Conservation (phyloP, 2,113 vertebrate species). For the Lycaon pictus region DNA sequence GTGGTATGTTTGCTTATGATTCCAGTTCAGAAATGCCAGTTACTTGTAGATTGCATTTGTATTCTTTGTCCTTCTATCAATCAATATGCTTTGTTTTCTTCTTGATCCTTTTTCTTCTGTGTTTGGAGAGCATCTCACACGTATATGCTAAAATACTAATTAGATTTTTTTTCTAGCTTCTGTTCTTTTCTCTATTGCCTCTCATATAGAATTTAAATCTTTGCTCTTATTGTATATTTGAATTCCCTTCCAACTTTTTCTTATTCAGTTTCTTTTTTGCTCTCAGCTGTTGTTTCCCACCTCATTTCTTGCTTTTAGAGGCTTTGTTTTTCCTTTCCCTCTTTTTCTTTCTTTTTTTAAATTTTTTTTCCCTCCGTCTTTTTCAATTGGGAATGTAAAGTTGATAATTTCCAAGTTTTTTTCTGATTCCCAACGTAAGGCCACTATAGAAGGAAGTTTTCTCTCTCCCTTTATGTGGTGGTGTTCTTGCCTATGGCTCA, state of each 20-base stretch:
- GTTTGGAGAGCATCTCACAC: background rate
- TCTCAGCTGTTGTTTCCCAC: background rate
- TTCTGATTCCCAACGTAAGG: background rate
- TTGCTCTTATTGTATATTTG: background rate
- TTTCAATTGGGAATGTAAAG: background rate
- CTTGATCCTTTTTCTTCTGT: background rate
- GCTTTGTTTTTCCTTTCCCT: background rate
- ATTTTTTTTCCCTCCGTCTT: background rate
- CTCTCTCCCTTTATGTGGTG: background rate
- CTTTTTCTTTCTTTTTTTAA: background rate
- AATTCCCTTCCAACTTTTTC: background rate
- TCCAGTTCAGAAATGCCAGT: constrained; percentile 1
- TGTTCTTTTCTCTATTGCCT: background rate
- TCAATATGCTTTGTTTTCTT: background rate
- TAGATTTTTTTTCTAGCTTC: background rate
- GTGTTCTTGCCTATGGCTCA: background rate
- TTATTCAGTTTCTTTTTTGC: background rate
- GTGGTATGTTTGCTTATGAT: background rate
- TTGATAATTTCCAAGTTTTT: background rate
- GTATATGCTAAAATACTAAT: background rate
- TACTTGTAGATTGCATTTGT: background rate
- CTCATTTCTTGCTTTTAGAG: constrained; percentile 20
- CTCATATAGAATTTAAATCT: background rate
- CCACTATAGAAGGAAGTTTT: background rate
- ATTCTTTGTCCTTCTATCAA: background rate